Base-by-base conservation (phyloP, 37 sponge, comb jelly and placozoan species). In the Dysidea cf. avara region DNA sequence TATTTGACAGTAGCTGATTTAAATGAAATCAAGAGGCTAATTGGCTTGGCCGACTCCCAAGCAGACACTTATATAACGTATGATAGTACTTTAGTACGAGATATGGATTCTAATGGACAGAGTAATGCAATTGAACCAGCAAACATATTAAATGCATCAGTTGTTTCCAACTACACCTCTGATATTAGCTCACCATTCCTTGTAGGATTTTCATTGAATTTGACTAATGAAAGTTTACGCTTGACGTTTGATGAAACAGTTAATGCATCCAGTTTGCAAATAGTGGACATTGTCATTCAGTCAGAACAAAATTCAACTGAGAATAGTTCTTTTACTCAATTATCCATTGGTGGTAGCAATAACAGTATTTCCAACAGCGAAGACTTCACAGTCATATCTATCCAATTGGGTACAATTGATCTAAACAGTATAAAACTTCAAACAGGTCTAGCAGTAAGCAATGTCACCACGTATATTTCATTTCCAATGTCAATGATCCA, bases 191-290 rank as follows among this genome's bases (percentile, higher is more conserved):
- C 66, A 25, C 95, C 95, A 11, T 22, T 37, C 13, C 49, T 90
- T 7, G 78, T 72, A 1, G 60, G 73, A 17, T 94, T 87, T 49
- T 79, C 84, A 30, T 80, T 94, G 46, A 86, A 94, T 50, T 43
- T 94, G 34, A 90, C 89, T 34, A 47, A 85, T 0, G 91, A 87
- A 25, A 62, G 53, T 6, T 71, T 94, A 0, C 7, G 30, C 6
- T 57, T 94, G 38, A 90, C 95, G 2, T 94, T 94, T 51, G 85
- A 90, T 56, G 95, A 94, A 61, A 90, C 90, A 1, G 88, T 94
- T 13, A 83, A 83, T 72, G 85, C 63, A 2, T 76, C 88, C 6
- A 74, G 77, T 30, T 74, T 92, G n/a, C 51, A 64, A 21, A 77
- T 87, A n/a, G n/a, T 32, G 22, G 81, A 83, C 17, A 76, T 92